Evolutionary conservation across 2,888 invertebrate species (phyloP), one percentile per base, ranked within the genome.

Genomic region (Podotricha telesiphe): DNA sequence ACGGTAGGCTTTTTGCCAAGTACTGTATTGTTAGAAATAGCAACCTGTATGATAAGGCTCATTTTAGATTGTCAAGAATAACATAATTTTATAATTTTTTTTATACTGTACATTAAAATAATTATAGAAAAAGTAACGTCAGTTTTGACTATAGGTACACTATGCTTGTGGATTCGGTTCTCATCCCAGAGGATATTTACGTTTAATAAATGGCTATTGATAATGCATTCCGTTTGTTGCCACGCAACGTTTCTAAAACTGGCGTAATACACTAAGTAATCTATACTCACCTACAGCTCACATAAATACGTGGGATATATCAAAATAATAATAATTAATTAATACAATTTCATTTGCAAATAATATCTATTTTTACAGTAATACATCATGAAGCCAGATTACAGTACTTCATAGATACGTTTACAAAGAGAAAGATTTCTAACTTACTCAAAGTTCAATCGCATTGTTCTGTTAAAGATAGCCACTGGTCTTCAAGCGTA

Each of bases 1-100:
- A 50, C 66, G 22, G 50, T 59, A 66, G 58, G 50, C 66, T 66
- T 59, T 59, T 50, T 50, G 66, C 66, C 66, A 66, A 66, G 20
- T 59, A 28, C 28, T 8, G 19, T 45, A 53, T 48, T 58, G 8
- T 58, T 66, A 66, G 50, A 66, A 56, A 47, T 66, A 66, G 40
- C 40, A 22, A 19, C 53, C 37, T 50, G 17, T 55, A 40, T 34
- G 22, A 58, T 40, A 40, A 58, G 48, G 58, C 48, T 48, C n/a
- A 58, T 40, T 50, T 59, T 34, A 66, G 17, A 59, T 42, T 10
- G 51, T 28, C 11, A 5, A 19, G 10, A 13, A 19, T 62, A 19
- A 19, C 37, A 22, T 63, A 42, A 8, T 22, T 45, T n/a, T 22
- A 42, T 13, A 13, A 13, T 42, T 42, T 3, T 42, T 42, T 0